Evolutionary conservation across 2,797 vertebrate genomes (phyloP), one percentile per base, ranked within the genome.

Genomic region (Neomorphus geoffroyi): DNA sequence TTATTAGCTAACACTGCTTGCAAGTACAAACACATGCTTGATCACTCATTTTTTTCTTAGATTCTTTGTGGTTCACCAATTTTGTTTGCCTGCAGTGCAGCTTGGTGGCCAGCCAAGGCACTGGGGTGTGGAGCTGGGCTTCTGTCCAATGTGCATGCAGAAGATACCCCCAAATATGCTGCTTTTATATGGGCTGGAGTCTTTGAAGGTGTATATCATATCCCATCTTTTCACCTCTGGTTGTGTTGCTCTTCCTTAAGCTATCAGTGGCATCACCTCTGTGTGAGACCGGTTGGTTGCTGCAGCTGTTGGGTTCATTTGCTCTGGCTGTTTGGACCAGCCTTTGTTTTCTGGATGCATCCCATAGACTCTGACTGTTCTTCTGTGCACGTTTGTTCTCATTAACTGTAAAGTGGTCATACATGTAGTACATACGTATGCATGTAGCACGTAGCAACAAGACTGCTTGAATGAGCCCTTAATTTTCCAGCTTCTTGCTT

Each of bases 91-190:
- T 90, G 88, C 94, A 95, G 94, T 95, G 94, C 92, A 92, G 86
- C 86, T 96, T 94, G 94, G 88, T 96, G 95, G 94, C 93, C 80
- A 92, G 94, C 92, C 94, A 95, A 93, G 86, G 96, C 94, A 62
- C 92, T 56, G 82, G 77, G 93, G 80, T 90, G 90, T 94, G 93
- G 90, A 94, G 77, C 90, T 48, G 1, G 94, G 94, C 90, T 94
- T 56, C 56, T 64, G 39, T 86, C 80, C 92, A 82, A 24, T 2
- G 28, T 2, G 10, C 6, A 2, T 80, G 64, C 56, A 92, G 80
- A 83, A 95, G 92, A 93, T 70, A 67, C 86, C 90, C n/a, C 88
- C n/a, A 88, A 77, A 77, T 64, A 46, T 0, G 0, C n/a, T 48
- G 77, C 16, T 28, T 74, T 84, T 84, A 37, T 35, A n/a, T n/a